These are phyloP conservation scores for Marasmarcha lunaedactyla DNA, from an alignment of 2,888 invertebrate genomes.

Conservation along the genomic window DNA sequence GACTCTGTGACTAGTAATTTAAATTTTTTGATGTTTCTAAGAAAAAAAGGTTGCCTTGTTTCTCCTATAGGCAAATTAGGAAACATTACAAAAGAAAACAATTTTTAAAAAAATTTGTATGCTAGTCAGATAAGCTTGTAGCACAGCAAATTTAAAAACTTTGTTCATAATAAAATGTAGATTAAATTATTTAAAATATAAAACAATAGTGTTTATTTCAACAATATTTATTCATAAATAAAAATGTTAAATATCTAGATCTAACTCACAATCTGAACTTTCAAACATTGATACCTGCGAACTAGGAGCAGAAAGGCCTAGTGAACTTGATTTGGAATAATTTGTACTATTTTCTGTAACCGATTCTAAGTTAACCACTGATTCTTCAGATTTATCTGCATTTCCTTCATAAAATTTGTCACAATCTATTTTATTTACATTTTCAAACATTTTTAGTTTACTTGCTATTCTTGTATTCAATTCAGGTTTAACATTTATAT, in stretches of 20 bases:
- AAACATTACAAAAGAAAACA: no score
- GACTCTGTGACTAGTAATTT: no score
- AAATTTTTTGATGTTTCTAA: no score
- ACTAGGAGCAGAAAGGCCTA: constrained; percentile 19
- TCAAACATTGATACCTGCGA: constrained; percentile 65
- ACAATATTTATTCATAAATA: no score
- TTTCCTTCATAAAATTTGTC: constrained; percentile 24
- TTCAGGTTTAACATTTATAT: constrained; percentile 2
- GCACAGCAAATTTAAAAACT: no score
- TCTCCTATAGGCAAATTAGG: no score
- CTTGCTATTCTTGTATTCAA: neutral
- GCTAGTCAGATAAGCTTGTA: no score
- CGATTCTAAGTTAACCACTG: constrained; percentile 20
- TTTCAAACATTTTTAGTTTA: neutral
- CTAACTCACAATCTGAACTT: constrained; percentile 61
- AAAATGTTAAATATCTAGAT: constrained; percentile 45
- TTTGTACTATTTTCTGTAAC: constrained; percentile 19
- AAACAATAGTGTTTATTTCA: no score
- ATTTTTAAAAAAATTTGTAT: no score
- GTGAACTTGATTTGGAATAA: constrained; percentile 6
- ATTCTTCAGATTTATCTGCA: constrained; percentile 13
- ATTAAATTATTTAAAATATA: no score
- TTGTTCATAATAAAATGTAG: no score
- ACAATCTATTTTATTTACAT: neutral
- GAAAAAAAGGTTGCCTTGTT: no score